Conservation (phyloP, 2,797 vertebrate species). For the Cyclura pinguis region DNA sequence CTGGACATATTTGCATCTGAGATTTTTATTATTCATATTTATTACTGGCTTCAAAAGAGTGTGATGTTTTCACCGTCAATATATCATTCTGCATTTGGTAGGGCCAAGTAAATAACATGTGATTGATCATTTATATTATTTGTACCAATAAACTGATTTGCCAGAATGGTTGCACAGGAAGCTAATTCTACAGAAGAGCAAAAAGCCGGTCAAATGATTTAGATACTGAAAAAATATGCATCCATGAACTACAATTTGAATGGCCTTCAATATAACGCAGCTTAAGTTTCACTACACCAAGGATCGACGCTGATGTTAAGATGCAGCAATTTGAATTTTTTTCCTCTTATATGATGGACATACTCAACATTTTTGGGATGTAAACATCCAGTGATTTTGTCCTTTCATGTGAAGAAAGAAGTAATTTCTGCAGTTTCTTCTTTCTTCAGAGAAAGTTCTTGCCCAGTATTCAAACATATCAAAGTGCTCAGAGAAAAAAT, state of each 20-base stretch:
- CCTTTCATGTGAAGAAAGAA: too few species aligned
- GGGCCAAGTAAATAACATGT: constrained; percentile 29
- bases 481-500: too few species aligned
- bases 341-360: background rate
- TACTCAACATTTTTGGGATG: background rate
- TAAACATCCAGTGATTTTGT: too few species aligned
- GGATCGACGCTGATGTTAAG: background rate
- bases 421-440: too few species aligned
- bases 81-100: background rate
- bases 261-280: constrained; percentile 9
- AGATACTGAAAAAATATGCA: background rate
- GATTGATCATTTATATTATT: constrained; percentile 36
- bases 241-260: background rate
- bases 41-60: constrained; percentile 20
- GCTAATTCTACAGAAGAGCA: constrained; percentile 10
- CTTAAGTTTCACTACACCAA: background rate
- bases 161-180: constrained; percentile 39
- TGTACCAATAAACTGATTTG: constrained; percentile 47
- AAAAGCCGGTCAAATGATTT: constrained; percentile 33
- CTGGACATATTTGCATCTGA: constrained; percentile 70
- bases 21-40: constrained; percentile 53
- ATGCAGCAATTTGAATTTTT: background rate
- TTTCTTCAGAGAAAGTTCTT: too few species aligned
- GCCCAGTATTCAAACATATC: too few species aligned
- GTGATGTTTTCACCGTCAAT: constrained; percentile 32